Conservation (phyloP, 2,888 invertebrate genomes). For the Heliconius charithonia region DNA sequence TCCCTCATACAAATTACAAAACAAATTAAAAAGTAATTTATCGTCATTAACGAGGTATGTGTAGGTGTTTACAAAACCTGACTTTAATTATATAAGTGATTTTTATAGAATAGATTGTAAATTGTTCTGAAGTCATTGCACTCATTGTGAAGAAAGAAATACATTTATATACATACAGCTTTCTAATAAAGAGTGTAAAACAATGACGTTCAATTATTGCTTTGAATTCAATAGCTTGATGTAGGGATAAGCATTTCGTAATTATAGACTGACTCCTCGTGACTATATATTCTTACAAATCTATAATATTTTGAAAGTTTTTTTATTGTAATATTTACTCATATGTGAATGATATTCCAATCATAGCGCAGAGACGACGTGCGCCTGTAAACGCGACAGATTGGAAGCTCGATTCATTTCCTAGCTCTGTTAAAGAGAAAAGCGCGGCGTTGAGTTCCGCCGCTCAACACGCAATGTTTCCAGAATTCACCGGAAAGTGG, state of each 20-base stretch:
- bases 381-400: too few species aligned
- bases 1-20: not conserved
- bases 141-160: slow-evolving; percentile 17
- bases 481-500: not conserved
- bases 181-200: slow-evolving; percentile 19
- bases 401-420: not conserved
- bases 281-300: not conserved
- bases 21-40: slow-evolving; percentile 4
- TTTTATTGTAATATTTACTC: not conserved
- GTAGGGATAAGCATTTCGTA: slow-evolving; percentile 12
- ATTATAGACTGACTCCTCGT: slow-evolving; percentile 1
- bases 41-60: not conserved
- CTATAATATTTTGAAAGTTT: too few species aligned
- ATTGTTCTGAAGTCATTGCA: not conserved
- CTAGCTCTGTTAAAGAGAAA: not conserved
- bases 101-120: slow-evolving; percentile 1
- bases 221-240: slow-evolving; percentile 22
- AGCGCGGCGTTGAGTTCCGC: not conserved
- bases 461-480: not conserved
- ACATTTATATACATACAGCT: slow-evolving; percentile 3
- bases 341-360: too few species aligned
- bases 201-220: slow-evolving; percentile 30
- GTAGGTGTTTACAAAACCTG: not conserved
- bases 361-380: too few species aligned
- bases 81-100: slow-evolving; percentile 6